A percentile compares a stretch with the other conserved stretches of the same genome.
These are phyloP conservation scores for Silurus lanzhouensis DNA, from an alignment of 2,797 vertebrate species.

Conservation along the genomic window DNA sequence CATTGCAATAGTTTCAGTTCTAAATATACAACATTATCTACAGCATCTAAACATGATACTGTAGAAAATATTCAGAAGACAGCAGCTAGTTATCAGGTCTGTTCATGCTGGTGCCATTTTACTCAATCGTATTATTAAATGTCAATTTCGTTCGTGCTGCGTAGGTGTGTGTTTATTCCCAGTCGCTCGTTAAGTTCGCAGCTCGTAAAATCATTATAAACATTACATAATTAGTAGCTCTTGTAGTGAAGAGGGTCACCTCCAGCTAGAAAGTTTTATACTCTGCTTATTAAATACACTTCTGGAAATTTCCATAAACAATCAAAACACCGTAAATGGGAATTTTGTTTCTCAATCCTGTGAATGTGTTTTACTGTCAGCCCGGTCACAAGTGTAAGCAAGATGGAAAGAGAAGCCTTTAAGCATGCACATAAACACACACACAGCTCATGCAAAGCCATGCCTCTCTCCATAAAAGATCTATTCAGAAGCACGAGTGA, in stretches of 20 bases:
- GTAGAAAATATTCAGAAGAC: too few species aligned
- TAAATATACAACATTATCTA: too few species aligned
- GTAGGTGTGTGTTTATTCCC: neutral
- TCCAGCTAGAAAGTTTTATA: neutral
- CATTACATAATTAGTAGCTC: neutral
- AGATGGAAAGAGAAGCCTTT: neutral
- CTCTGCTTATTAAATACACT: neutral
- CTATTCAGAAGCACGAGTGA: conserved; percentile 16
- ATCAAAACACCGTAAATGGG: neutral
- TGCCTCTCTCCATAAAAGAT: conserved; percentile 1
- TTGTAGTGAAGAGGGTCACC: neutral
- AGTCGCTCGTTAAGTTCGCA: neutral
- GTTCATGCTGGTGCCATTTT: neutral
- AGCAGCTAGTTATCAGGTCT: too few species aligned
- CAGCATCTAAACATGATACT: too few species aligned
- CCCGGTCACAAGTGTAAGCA: neutral
- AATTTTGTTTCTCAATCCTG: neutral
- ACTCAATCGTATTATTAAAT: neutral
- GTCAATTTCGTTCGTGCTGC: neutral
- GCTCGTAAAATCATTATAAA: neutral
- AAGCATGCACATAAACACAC: neutral
- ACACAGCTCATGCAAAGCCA: neutral
- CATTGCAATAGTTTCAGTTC: too few species aligned
- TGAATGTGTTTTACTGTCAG: neutral
- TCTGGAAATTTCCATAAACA: neutral